These are phyloP conservation scores for Phyllostomus hastatus DNA, from an alignment of 2,113 vertebrate genomes.

Conservation along the genomic window DNA sequence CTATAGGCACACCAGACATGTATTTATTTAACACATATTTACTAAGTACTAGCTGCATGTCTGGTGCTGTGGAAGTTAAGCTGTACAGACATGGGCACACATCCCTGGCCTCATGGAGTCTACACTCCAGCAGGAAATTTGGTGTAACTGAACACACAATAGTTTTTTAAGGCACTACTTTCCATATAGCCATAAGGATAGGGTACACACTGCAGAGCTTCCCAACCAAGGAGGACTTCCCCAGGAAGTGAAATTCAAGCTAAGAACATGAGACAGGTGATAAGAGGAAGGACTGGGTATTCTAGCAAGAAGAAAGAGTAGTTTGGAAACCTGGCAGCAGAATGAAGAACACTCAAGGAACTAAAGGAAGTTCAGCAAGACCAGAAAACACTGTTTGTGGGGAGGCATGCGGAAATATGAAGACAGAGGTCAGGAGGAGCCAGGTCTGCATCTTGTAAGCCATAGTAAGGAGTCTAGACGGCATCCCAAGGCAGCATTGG, in stretches of 20 bases:
- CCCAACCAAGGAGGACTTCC: background rate
- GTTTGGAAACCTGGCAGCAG: background rate
- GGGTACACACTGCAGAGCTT: background rate
- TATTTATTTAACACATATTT: background rate
- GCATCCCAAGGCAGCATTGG: background rate
- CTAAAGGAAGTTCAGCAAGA: background rate
- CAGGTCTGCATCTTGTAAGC: background rate
- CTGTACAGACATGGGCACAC: background rate
- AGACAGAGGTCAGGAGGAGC: background rate
- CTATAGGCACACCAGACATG: background rate
- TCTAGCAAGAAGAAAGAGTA: background rate
- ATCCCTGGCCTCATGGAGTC: background rate
- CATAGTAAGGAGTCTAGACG: background rate
- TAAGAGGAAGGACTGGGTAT: background rate
- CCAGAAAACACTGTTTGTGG: background rate
- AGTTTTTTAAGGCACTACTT: background rate
- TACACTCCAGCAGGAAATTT: background rate
- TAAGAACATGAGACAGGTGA: background rate
- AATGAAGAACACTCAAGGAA: background rate
- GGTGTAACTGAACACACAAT: background rate
- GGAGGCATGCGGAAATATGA: background rate
- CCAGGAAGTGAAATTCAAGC: background rate
- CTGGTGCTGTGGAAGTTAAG: background rate
- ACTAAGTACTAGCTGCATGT: background rate
- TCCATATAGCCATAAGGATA: background rate